Conservation (phyloP, 2,888 invertebrate species). For the Eupeodes luniger region DNA sequence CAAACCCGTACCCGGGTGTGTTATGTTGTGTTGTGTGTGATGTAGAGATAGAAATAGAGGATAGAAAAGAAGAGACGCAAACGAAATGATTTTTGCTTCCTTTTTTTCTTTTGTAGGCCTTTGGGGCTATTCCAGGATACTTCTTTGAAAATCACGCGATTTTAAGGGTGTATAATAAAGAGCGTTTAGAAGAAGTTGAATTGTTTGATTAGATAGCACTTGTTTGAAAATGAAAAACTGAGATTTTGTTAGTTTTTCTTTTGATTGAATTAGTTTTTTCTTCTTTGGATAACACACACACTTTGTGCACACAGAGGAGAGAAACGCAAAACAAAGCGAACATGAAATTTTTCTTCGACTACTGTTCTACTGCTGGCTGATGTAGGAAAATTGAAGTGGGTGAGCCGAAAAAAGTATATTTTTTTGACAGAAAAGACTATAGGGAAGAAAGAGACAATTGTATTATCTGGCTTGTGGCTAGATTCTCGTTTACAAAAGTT, state of each 20-base stretch:
- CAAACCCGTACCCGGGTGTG: conserved; percentile 38
- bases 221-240: not conserved
- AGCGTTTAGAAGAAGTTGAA: conserved; percentile 15
- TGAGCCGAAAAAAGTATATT: conserved; percentile 42
- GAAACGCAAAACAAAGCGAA: conserved; percentile 69
- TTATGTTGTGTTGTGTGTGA: too few relatives aligned
- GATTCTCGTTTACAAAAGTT: not conserved
- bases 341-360: conserved; percentile 62
- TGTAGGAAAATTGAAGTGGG: conserved; percentile 65
- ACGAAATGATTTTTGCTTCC: conserved; percentile 25
- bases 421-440: conserved; percentile 56
- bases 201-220: not conserved
- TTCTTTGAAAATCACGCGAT: conserved; percentile 49
- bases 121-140: conserved; percentile 8
- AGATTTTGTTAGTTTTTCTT: conserved; percentile 20
- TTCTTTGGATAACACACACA: conserved; percentile 5
- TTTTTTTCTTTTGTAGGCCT: conserved; percentile 21
- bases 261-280: conserved; percentile 20
- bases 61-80: conserved; percentile 35
- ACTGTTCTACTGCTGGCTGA: conserved; percentile 58
- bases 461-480: conserved; percentile 46
- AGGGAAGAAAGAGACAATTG: conserved; percentile 18
- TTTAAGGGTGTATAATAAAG: conserved; percentile 51
- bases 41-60: not conserved
- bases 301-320: conserved; percentile 26